phyloP scores from a whole-genome alignment of 2,888 invertebrate species.

The Epinotia ramella region DNA sequence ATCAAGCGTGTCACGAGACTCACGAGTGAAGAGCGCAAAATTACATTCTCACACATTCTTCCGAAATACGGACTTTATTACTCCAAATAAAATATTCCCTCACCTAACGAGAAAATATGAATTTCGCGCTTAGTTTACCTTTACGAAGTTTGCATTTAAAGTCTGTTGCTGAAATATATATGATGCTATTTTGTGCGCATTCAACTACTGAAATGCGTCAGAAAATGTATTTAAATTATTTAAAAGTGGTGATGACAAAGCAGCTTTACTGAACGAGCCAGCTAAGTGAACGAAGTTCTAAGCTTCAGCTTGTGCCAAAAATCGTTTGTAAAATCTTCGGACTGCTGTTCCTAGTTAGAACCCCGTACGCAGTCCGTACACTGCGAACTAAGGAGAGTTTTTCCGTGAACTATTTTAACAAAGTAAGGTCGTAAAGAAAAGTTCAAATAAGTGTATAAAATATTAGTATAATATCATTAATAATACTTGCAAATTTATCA shows the following conservation, averaged over 20 bases:
- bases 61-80: slow-evolving; percentile 57
- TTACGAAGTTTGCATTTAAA: slow-evolving; percentile 23
- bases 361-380: too few species aligned
- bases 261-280: background rate
- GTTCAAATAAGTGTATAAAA: background rate
- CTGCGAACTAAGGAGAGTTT: too few species aligned
- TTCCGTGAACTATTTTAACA: too few species aligned
- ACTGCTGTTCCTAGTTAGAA: too few species aligned
- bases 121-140: slow-evolving; percentile 27
- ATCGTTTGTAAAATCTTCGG: background rate
- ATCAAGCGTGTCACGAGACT: slow-evolving; percentile 14
- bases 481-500: slow-evolving; percentile 27
- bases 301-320: background rate
- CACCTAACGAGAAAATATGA: slow-evolving; percentile 29
- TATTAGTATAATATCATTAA: slow-evolving; percentile 8
- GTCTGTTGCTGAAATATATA: slow-evolving; percentile 12
- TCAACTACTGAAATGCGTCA: background rate
- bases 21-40: slow-evolving; percentile 48
- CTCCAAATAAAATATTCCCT: slow-evolving; percentile 51
- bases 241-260: background rate
- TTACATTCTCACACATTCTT: slow-evolving; percentile 61
- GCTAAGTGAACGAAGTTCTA: too few species aligned
- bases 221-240: background rate
- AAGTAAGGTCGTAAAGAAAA: background rate
- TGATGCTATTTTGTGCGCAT: slow-evolving; percentile 7